phyloP scores from a whole-genome alignment of 2,113 vertebrate genomes.

The Rhea americana region DNA sequence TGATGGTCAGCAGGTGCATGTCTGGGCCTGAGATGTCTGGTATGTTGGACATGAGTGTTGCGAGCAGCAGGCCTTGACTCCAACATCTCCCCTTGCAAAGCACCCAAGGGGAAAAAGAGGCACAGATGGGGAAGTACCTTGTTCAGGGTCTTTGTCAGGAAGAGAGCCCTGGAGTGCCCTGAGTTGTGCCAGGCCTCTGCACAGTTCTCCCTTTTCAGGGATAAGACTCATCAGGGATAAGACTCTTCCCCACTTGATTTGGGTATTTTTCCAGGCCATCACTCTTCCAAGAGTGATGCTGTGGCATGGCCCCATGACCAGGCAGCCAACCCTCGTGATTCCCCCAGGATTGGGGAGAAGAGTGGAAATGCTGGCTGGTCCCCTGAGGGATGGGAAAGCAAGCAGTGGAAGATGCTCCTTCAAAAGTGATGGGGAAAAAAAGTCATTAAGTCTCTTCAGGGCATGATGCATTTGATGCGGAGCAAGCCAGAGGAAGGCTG shows the following conservation, averaged over 20 bases:
- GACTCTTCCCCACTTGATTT: background rate
- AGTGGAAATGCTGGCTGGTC: background rate
- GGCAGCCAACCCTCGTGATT: too few relatives aligned
- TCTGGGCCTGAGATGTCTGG: accelerated
- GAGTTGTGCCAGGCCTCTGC: background rate
- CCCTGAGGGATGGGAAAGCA: background rate
- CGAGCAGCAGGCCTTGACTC: background rate
- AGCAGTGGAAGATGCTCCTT: background rate
- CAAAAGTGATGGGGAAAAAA: background rate
- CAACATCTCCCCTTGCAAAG: background rate
- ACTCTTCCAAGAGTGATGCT: background rate
- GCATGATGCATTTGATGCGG: background rate
- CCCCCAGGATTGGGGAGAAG: background rate
- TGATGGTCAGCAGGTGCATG: accelerated
- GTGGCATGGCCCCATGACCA: too few relatives aligned
- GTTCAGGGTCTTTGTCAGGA: accelerated
- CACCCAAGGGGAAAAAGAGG: background rate
- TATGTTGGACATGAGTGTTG: accelerated
- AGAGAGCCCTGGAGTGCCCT: background rate
- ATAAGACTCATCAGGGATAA: background rate
- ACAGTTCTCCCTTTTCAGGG: accelerated
- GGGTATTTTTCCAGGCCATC: background rate
- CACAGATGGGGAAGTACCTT: background rate
- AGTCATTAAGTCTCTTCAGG: background rate
- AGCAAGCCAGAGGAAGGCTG: background rate